Conservation (phyloP, 2,113 vertebrate genomes). For the Ramphastos sulfuratus region DNA sequence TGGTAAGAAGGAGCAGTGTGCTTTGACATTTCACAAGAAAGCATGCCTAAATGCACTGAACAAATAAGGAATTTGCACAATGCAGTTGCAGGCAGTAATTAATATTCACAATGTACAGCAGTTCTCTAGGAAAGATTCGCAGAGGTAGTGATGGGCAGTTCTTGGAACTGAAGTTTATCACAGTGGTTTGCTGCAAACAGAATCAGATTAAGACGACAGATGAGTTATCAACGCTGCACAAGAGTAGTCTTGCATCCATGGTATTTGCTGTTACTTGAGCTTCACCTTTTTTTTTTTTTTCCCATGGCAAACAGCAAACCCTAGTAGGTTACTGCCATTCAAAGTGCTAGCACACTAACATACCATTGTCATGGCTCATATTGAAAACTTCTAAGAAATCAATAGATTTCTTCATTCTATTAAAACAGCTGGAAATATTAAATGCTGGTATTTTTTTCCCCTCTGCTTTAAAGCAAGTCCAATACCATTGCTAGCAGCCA, state of each 20-base stretch:
- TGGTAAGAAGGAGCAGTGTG: slow-evolving; percentile 29
- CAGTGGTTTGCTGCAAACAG: not conserved
- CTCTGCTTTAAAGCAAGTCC: not conserved
- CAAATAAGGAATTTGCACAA: slow-evolving; percentile 41
- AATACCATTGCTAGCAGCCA: not conserved
- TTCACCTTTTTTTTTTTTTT: not conserved
- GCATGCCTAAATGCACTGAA: not conserved
- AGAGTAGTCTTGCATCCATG: not conserved
- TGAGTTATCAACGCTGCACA: not conserved
- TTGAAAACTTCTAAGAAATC: not conserved
- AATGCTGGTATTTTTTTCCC: not conserved
- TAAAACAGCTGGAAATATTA: not conserved
- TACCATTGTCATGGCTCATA: not conserved
- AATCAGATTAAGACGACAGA: slow-evolving; percentile 30
- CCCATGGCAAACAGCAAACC: not conserved
- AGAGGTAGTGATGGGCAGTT: not conserved
- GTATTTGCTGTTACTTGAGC: not conserved
- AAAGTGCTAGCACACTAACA: not conserved
- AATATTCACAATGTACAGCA: slow-evolving; percentile 27
- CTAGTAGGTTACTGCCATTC: not conserved
- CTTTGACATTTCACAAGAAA: slow-evolving; percentile 46
- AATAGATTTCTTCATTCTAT: not conserved
- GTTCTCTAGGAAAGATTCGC: not conserved
- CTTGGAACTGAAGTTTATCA: not conserved
- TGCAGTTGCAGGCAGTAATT: slow-evolving; percentile 17